Evolutionary conservation across 2,797 vertebrate species (phyloP).

Genomic region (Poeciliopsis infans): DNA sequence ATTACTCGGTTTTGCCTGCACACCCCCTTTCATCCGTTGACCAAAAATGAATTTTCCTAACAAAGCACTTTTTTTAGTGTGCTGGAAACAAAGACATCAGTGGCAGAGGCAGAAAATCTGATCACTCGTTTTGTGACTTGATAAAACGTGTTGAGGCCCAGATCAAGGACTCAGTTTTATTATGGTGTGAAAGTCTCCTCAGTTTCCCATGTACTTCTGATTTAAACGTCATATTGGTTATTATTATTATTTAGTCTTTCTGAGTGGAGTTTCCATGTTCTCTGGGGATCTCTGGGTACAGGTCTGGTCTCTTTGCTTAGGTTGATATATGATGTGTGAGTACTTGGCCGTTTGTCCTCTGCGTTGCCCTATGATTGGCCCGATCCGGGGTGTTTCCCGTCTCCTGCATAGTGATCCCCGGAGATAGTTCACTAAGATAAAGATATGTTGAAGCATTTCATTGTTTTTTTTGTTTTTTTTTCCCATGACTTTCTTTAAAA

Average conservation of each 20-base stretch:
- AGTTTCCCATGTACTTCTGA: neutral
- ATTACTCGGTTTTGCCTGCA: neutral
- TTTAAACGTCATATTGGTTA: neutral
- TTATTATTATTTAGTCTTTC: neutral
- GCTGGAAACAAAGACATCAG: neutral
- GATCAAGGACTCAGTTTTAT: neutral
- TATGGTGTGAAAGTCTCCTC: neutral
- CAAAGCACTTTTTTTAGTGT: neutral
- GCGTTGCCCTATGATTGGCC: neutral
- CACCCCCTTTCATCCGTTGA: neutral
- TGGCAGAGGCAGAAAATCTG: neutral
- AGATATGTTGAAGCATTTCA: neutral
- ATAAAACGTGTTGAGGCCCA: neutral
- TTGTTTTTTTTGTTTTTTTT: neutral
- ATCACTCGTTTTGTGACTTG: neutral
- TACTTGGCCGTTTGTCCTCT: neutral
- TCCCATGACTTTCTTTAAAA: neutral
- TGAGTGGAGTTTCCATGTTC: neutral
- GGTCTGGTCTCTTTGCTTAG: neutral
- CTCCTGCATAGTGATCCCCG: neutral
- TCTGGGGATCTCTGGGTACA: too few species aligned
- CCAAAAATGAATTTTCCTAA: neutral
- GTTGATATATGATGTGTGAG: neutral
- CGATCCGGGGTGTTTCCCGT: neutral
- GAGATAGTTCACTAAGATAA: neutral